Evolutionary conservation across 2,113 vertebrate species (phyloP).

Genomic region (Nestor notabilis): DNA sequence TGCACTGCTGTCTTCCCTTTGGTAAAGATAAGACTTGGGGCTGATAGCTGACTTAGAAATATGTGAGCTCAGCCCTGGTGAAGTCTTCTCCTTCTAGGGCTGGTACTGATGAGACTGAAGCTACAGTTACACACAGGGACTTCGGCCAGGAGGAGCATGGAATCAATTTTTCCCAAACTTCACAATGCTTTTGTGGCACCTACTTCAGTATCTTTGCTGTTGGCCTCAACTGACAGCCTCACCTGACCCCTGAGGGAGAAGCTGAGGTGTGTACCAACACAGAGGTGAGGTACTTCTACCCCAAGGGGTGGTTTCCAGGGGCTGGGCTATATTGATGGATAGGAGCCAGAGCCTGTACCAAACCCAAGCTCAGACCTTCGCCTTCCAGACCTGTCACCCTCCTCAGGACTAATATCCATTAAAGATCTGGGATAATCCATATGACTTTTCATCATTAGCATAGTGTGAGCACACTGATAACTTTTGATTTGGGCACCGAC

Average conservation of each 20-base stretch:
- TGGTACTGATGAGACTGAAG: neutral
- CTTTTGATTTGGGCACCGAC: neutral
- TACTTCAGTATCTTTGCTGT: neutral
- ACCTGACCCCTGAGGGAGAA: neutral
- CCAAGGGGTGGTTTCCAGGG: neutral
- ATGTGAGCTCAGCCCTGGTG: neutral
- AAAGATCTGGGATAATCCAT: neutral
- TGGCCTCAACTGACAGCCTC: neutral
- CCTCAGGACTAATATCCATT: neutral
- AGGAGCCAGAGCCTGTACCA: neutral
- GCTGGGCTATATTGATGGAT: accelerated
- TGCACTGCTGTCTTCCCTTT: neutral
- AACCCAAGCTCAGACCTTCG: neutral
- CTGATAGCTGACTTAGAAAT: neutral
- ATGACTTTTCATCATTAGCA: neutral
- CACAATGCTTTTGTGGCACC: neutral
- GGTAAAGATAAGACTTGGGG: neutral
- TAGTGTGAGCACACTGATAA: neutral
- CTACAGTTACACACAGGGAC: neutral
- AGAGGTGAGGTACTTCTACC: neutral
- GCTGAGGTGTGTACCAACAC: neutral
- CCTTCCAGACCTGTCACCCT: neutral
- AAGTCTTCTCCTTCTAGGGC: neutral
- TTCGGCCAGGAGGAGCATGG: neutral
- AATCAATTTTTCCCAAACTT: neutral